phyloP scores from a whole-genome alignment of 2,888 invertebrate species.

The Drosophila maculinotata region DNA sequence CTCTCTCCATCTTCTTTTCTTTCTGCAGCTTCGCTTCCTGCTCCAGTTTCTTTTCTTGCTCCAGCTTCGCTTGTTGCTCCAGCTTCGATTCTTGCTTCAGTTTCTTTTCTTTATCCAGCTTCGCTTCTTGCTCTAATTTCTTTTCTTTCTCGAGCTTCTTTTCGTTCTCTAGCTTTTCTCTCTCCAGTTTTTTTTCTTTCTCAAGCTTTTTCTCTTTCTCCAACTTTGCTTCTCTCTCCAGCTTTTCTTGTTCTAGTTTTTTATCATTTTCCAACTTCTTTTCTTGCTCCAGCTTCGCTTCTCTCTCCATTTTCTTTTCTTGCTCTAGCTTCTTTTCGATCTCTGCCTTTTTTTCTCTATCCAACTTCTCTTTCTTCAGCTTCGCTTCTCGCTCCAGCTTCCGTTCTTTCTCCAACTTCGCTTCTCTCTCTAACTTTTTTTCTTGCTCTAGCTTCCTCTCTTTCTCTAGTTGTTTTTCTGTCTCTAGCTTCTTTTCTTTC shows the following conservation, averaged over 20 bases:
- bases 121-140: background rate
- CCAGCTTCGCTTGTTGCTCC: background rate
- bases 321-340: background rate
- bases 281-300: background rate
- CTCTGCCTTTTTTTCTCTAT: background rate
- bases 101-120: background rate
- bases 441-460: background rate
- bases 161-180: background rate
- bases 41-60: background rate
- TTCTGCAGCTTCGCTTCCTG: background rate
- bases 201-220: background rate
- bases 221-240: background rate
- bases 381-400: background rate
- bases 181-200: background rate
- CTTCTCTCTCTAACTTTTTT: background rate
- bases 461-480: background rate
- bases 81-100: background rate
- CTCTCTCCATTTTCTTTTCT: background rate
- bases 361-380: background rate
- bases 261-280: background rate
- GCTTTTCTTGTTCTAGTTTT: slow-evolving; percentile 3
- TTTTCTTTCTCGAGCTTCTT: background rate
- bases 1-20: background rate
- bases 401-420: background rate
- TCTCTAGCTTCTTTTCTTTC: background rate